Evolutionary conservation across 2,888 invertebrate species (phyloP), one percentile per base, ranked within the genome.

Genomic region (Aromia moschata): DNA sequence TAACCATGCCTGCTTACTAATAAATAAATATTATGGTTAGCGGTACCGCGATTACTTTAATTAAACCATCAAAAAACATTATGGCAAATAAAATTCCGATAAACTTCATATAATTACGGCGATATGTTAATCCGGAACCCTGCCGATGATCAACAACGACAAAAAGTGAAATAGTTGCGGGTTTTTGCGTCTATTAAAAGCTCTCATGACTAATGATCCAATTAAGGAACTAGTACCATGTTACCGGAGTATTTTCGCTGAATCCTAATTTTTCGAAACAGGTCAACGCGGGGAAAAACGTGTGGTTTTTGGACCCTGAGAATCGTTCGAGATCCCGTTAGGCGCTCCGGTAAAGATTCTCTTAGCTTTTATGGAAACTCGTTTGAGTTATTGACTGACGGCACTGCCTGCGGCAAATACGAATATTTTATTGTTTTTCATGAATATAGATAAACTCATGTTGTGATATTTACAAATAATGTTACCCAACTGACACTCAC

Each of bases 321-420:
- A 54, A 43, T 54, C 54, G 43, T 43, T 59, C 37, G 41, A 41
- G n/a, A n/a, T 46, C 37, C 54, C 58, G 49, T 59, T 59, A 2
- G 14, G 16, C 47, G 37, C 41, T n/a, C n/a, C 33, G 40, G 14
- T 46, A 12, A 45, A 33, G 25, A 14, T 25, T 37, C 38, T 38
- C 37, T 38, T 14, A 37, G 49, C n/a, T n/a, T n/a, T n/a, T n/a
- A n/a, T n/a, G n/a, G n/a, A n/a, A n/a, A n/a, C n/a, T n/a, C n/a
- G n/a, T n/a, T n/a, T n/a, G n/a, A n/a, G n/a, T n/a, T n/a, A n/a
- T n/a, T n/a, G n/a, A n/a, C n/a, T n/a, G n/a, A n/a, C n/a, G n/a
- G n/a, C n/a, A n/a, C n/a, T n/a, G n/a, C n/a, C n/a, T n/a, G n/a
- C n/a, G n/a, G n/a, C n/a, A n/a, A n/a, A n/a, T n/a, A n/a, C n/a